Evolutionary conservation across 2,888 invertebrate genomes (phyloP).

Genomic region (Abrostola tripartita): DNA sequence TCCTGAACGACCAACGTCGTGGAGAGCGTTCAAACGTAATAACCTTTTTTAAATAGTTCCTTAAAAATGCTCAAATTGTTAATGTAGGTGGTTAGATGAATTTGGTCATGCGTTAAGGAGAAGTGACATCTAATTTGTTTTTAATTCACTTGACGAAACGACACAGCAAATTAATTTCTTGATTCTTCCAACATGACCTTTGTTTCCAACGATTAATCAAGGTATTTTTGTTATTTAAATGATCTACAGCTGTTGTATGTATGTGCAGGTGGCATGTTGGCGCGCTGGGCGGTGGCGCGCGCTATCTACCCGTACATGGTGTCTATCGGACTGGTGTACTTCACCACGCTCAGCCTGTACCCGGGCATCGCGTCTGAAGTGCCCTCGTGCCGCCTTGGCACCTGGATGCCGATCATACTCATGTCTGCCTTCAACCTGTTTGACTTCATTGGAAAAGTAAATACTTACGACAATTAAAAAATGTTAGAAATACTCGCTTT

Average conservation of each 20-base stretch:
- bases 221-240: too few species aligned
- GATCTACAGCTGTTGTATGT: not conserved
- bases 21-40: conserved; percentile 83
- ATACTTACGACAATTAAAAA: conserved; percentile 6
- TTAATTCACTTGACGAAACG: too few species aligned
- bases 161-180: not conserved
- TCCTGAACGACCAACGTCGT: conserved; percentile 83
- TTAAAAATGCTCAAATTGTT: not conserved
- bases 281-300: conserved; percentile 94
- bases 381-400: conserved; percentile 93
- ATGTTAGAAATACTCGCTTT: too few species aligned
- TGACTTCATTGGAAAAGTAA: conserved; percentile 95
- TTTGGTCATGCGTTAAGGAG: too few species aligned
- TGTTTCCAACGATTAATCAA: too few species aligned
- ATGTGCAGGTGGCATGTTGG: conserved; percentile 90
- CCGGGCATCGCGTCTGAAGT: conserved; percentile 97
- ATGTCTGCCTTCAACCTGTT: conserved; percentile 96
- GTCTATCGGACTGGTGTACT: conserved; percentile 95
- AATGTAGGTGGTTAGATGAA: too few species aligned
- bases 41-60: not conserved
- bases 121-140: too few species aligned
- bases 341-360: conserved; percentile 96
- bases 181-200: not conserved
- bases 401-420: conserved; percentile 97
- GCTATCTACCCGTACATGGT: conserved; percentile 97